Base-by-base conservation (phyloP, 2,888 invertebrate species). In the Acleris sparsana region DNA sequence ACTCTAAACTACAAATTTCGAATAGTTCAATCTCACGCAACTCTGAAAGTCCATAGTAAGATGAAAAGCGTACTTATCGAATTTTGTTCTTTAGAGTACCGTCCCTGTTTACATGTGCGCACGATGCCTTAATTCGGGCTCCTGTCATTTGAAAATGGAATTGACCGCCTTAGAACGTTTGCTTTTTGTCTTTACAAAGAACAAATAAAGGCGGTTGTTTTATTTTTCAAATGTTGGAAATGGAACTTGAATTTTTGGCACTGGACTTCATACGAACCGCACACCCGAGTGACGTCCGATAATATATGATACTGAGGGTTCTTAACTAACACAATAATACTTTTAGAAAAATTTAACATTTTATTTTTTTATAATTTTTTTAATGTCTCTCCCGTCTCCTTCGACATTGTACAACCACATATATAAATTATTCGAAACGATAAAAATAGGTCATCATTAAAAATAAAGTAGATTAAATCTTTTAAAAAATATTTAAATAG, bases 361-460 rank as follows among this genome's bases (percentile, higher is more conserved):
- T 92, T 90, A 89, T 89, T 91, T 88, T 63, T 90, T 89, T 88
- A 87, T 88, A 87, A 85, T 88, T 89, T 89, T 86, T 91, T 89
- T 87, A 89, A 89, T 90, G 89, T 89, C 89, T 86, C 85, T 80
- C 83, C 85, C 81, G 80, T 84, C 87, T 87, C 87, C 84, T 80
- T 86, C 83, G 90, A 89, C 89, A 91, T 90, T 88, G 87, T 90
- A 91, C 88, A 92, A 92, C 88, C 89, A 87, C 85, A 88, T 87
- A 83, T 90, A 92, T 92, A 92, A 92, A 92, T 92, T 91, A 92
- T 86, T 89, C 85, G 88, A 89, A 90, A 92, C 88, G 87, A 92
- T 91, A 90, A 87, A 69, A 91, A 91, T 91, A 92, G 84, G 88
- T 88, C 82, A 85, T 88, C 88, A 90, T 89, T 89, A 88, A 89